These are phyloP conservation scores for Athalia rosae DNA, from an alignment of 2,888 invertebrate genomes.

Conservation along the genomic window DNA sequence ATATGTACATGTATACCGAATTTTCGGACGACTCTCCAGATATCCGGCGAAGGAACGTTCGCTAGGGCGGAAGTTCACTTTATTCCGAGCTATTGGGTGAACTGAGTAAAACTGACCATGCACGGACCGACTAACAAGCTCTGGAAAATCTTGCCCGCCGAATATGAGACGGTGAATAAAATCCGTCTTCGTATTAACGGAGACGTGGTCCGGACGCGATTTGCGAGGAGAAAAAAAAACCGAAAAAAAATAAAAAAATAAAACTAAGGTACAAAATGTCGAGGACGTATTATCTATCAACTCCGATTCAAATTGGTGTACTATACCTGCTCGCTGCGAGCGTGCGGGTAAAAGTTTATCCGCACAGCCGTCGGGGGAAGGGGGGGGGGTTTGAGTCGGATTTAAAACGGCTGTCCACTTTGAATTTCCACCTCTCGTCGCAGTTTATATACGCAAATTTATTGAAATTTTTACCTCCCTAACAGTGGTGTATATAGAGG, in stretches of 20 bases:
- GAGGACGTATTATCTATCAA: too few species aligned
- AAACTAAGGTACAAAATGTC: too few species aligned
- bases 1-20: conserved; percentile 6
- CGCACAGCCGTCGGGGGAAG: too few species aligned
- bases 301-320: too few species aligned
- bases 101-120: conserved; percentile 28
- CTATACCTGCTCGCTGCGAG: too few species aligned
- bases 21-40: conserved; percentile 28
- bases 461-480: too few species aligned
- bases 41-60: conserved; percentile 36
- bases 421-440: too few species aligned
- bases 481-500: too few species aligned
- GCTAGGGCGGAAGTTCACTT: conserved; percentile 40
- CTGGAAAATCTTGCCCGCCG: conserved; percentile 23
- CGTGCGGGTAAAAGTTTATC: too few species aligned
- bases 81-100: conserved; percentile 32
- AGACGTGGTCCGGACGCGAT: not conserved
- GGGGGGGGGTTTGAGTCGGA: too few species aligned
- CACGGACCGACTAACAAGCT: conserved; percentile 27
- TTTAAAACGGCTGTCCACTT: too few species aligned
- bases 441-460: too few species aligned
- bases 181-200: not conserved
- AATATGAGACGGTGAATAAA: conserved; percentile 13
- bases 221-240: not conserved
- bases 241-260: not conserved